These are phyloP conservation scores for Lates calcarifer DNA, from an alignment of 2,113 vertebrate genomes.

Conservation along the genomic window DNA sequence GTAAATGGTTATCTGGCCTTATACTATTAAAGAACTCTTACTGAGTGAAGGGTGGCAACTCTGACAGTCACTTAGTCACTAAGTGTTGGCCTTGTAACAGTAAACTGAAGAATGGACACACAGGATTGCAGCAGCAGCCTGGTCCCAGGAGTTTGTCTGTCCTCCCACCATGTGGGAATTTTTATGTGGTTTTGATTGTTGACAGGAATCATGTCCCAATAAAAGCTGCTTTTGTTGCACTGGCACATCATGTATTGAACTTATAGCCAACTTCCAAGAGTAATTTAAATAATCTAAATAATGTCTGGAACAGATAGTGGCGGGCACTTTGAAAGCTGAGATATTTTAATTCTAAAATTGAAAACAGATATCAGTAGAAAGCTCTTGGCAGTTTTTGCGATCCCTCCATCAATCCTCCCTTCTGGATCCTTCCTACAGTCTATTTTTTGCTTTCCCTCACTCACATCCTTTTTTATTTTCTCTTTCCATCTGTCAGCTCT, in stretches of 20 bases:
- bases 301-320: conserved; percentile 43
- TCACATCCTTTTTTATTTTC: conserved; percentile 31
- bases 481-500: conserved; percentile 33
- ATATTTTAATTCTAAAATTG: conserved; percentile 52
- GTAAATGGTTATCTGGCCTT: not conserved
- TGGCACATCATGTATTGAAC: conserved; percentile 42
- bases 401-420: conserved; percentile 10
- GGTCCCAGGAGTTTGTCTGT: conserved; percentile 6
- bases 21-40: not conserved
- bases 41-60: conserved; percentile 12
- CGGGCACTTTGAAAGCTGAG: conserved; percentile 41
- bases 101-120: not conserved
- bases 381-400: conserved; percentile 18
- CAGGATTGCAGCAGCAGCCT: conserved; percentile 14
- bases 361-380: conserved; percentile 37
- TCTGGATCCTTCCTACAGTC: conserved; percentile 3
- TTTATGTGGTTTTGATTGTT: conserved; percentile 48
- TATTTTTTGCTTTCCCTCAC: conserved; percentile 2
- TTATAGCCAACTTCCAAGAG: conserved; percentile 47
- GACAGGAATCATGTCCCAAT: conserved; percentile 55
- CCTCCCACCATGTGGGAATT: conserved; percentile 29
- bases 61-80: conserved; percentile 1
- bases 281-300: conserved; percentile 55
- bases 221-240: conserved; percentile 61
- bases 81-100: not conserved